These are phyloP conservation scores for Bursaphelenchus okinawaensis DNA, from an alignment of 2,888 invertebrate genomes.

Conservation along the genomic window DNA sequence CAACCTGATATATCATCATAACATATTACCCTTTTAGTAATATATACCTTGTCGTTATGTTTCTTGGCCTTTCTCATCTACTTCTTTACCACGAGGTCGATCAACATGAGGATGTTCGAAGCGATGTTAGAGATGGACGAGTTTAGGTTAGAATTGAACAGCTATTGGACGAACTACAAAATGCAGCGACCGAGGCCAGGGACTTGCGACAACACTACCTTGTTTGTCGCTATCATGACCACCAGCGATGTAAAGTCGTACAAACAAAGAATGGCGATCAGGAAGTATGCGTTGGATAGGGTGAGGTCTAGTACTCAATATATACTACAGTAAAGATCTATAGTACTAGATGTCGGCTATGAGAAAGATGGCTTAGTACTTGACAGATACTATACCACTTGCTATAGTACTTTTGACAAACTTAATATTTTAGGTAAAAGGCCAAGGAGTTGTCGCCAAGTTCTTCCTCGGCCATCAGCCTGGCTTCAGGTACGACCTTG, in stretches of 20 bases:
- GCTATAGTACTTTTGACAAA: too few relatives aligned
- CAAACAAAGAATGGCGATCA: not conserved
- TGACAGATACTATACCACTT: too few relatives aligned
- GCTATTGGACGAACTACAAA: not conserved
- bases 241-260: not conserved
- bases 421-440: not conserved
- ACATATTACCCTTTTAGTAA: not conserved
- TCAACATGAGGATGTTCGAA: not conserved
- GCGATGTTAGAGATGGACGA: not conserved
- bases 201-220: not conserved
- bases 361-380: too few relatives aligned
- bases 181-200: not conserved
- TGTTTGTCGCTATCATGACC: not conserved
- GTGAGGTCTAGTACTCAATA: not conserved
- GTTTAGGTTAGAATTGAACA: not conserved
- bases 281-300: not conserved
- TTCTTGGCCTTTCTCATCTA: too few relatives aligned
- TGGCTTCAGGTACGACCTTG: not conserved
- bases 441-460: not conserved
- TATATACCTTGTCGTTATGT: too few relatives aligned
- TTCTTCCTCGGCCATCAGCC: not conserved
- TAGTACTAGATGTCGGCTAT: not conserved
- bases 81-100: not conserved
- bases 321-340: not conserved
- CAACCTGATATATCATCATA: too few relatives aligned